Base-by-base conservation (phyloP, 2,797 vertebrate genomes). In the Astyanax mexicanus region DNA sequence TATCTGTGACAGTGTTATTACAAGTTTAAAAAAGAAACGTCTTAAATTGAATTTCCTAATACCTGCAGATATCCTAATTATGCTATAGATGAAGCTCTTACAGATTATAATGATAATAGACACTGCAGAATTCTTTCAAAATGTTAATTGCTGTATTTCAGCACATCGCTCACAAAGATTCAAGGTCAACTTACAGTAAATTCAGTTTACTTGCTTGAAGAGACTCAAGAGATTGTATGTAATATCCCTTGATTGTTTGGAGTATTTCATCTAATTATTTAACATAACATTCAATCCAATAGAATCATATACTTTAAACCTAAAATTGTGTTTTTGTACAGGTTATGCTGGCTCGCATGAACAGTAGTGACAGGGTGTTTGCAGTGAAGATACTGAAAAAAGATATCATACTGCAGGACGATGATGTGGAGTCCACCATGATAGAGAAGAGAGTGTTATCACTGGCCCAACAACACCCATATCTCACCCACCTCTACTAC, bases 341-440 rank as follows among this genome's bases (percentile, higher is more conserved):
- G 98, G 98, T 99, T 87, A 97, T 99, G 97, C 90, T 99, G 73
- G 95, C 96, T 0, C 94, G 93, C 84, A 91, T 96, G 67, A 95
- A 96, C 32, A 84, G 87, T 42, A 93, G 86, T 0, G 94, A 95
- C 54, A 90, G 84, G 5, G 95, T 99, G 7, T 99, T 96, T 8
- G 98, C 98, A 0, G 94, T 99, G 81, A 99, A 99, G 90, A 94
- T 99, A 84, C 86, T 99, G 80, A 99, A 99, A 90, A 99, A 99
- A 86, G 98, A 99, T 15, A 95, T 99, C 69, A 99, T 99, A 83
- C 89, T 99, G 65, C 98, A 99, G 86, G 98, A 99, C 0, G 98
- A 99, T 0, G 98, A 99, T 0, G 97, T 99, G 40, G 98, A 99
- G 25, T 98, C 97, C 72, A 99, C 98, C 21, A 97, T 99, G 96